phyloP scores from a whole-genome alignment of 2,888 invertebrate species.

The Cetonia aurata region DNA sequence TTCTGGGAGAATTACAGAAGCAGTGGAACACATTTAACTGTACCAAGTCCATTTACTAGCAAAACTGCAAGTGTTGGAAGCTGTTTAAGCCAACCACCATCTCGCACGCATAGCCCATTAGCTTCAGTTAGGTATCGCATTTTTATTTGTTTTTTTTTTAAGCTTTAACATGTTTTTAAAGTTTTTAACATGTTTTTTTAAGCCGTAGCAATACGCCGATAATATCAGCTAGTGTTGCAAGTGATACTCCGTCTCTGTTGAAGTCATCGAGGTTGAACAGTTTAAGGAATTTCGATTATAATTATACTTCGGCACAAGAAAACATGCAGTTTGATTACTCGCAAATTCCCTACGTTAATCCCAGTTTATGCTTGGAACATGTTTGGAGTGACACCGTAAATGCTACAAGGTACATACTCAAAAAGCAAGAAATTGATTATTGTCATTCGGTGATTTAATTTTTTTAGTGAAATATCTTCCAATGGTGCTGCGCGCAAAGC shows the following conservation, averaged over 20 bases:
- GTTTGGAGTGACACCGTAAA: slow-evolving; percentile 84
- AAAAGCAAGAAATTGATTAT: not conserved
- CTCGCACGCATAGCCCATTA: slow-evolving; percentile 69
- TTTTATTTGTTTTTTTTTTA: slow-evolving; percentile 51
- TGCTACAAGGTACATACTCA: slow-evolving; percentile 1
- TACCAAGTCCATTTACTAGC: slow-evolving; percentile 58
- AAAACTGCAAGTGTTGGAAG: slow-evolving; percentile 54
- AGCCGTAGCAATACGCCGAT: slow-evolving; percentile 69
- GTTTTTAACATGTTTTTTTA: not conserved
- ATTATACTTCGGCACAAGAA: slow-evolving; percentile 62
- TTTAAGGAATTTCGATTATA: slow-evolving; percentile 51
- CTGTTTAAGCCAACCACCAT: slow-evolving; percentile 59
- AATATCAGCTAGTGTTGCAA: slow-evolving; percentile 56
- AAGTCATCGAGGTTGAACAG: slow-evolving; percentile 57
- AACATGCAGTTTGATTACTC: slow-evolving; percentile 58
- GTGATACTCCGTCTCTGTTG: slow-evolving; percentile 58
- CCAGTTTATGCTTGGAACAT: slow-evolving; percentile 89
- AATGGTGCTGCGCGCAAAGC: slow-evolving; percentile 78
- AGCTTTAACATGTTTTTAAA: not conserved
- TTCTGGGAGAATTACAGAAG: slow-evolving; percentile 60
- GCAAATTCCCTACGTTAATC: slow-evolving; percentile 68
- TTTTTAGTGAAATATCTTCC: slow-evolving; percentile 63
- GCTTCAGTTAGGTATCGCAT: slow-evolving; percentile 66
- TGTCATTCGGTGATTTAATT: slow-evolving; percentile 17
- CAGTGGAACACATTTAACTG: slow-evolving; percentile 49